Evolutionary conservation across 2,797 vertebrate species (phyloP).

Genomic region (Anguilla obscura): DNA sequence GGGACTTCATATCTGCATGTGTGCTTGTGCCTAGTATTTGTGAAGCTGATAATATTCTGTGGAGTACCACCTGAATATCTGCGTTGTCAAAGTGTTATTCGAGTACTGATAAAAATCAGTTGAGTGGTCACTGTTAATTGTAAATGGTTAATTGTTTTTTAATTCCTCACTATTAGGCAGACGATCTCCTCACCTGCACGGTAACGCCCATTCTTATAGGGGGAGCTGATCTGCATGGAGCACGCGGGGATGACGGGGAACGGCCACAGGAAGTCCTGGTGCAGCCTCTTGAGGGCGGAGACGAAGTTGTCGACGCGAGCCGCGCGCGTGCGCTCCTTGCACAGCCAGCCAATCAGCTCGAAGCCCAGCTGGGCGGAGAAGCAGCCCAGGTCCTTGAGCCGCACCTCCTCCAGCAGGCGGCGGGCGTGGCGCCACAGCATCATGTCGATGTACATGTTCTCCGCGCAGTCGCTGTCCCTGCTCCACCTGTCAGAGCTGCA

Average conservation of each 20-base stretch:
- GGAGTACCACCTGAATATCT: neutral
- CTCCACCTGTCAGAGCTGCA: constrained; percentile 73
- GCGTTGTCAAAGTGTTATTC: neutral
- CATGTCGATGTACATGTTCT: constrained; percentile 99
- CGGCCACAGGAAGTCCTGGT: constrained; percentile 96
- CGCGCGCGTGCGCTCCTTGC: constrained; percentile 87
- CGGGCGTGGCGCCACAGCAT: constrained; percentile 97
- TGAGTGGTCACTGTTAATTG: neutral
- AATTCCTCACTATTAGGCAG: no score
- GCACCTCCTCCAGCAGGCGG: constrained; percentile 89
- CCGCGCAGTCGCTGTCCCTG: constrained; percentile 84
- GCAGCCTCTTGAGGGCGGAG: constrained; percentile 86
- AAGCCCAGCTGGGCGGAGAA: constrained; percentile 96
- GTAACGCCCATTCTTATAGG: constrained; percentile 90
- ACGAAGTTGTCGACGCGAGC: constrained; percentile 94
- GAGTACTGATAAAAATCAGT: neutral
- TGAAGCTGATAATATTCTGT: neutral
- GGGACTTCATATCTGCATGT: neutral
- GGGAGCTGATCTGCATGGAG: constrained; percentile 77
- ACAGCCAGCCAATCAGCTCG: constrained; percentile 94
- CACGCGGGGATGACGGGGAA: constrained; percentile 88
- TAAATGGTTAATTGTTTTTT: no score
- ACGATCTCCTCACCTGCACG: constrained; percentile 73
- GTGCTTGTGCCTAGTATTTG: neutral
- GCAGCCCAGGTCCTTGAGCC: constrained; percentile 90